Evolutionary conservation across 2,797 vertebrate species (phyloP), one percentile per base, ranked within the genome.

Genomic region (Micropoecilia bifurca): DNA sequence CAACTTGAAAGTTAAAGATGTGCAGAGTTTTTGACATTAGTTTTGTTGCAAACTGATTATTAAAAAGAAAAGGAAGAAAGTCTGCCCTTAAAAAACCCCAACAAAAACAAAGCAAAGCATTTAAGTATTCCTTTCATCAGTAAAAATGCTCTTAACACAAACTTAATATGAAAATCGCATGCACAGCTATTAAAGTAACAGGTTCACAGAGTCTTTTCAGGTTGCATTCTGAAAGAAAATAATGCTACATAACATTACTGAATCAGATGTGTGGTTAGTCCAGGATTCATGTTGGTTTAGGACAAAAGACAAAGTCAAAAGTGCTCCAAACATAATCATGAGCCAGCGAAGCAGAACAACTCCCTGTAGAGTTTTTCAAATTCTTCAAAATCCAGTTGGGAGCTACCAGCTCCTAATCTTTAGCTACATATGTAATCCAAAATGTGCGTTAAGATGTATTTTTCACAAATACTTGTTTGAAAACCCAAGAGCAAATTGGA

Each of bases 301-400:
- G 86, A 90, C 91, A 93, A 87, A 90, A 85, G 90, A 91, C 80
- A 61, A 89, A 83, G 72, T 71, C 85, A 84, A 84, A 91, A 92
- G 82, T 79, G 57, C 63, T 87, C 77, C 81, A 88, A 85, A 91
- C 79, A 92, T 84, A 78, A 83, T 83, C 77, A 80, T 48, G 57
- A 86, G 81, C 71, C 82, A 89, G 76, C 84, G 83, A 90, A 92
- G 79, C 81, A 69, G 80, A 89, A 75, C 69, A 77, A 1, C 73
- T 85, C 82, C 86, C 83, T 12, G 30, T 55, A 75, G 87, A 83
- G 88, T 80, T 81, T 78, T 83, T 85, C 79, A 85, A 76, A 72
- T 88, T 78, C 77, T 66, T 81, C 78, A 79, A 88, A 86, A 87
- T 83, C 66, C 75, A 78, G 73, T 72, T 80, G 84, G 82, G 82